Conservation (phyloP, 2,113 vertebrate species). For the Odontesthes bonariensis region DNA sequence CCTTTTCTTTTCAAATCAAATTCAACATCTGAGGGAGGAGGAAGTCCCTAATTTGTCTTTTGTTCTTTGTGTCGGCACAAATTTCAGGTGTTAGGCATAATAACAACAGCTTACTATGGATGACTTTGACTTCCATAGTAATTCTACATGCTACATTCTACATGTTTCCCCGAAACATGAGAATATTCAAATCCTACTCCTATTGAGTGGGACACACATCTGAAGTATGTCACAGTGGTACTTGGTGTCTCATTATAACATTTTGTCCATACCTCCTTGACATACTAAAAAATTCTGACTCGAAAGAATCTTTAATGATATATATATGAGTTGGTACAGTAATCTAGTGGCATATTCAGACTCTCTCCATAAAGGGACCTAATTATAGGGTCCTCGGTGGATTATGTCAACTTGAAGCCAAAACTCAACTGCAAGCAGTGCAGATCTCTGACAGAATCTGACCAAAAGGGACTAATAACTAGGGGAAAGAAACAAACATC, state of each 20-base stretch:
- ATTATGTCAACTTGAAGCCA: slow-evolving; percentile 72
- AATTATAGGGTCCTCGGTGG: slow-evolving; percentile 41
- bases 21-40: slow-evolving; percentile 75
- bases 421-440: slow-evolving; percentile 51
- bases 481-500: slow-evolving; percentile 47
- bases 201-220: background rate
- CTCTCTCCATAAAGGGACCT: slow-evolving; percentile 53
- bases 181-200: background rate
- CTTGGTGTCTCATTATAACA: slow-evolving; percentile 51
- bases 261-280: slow-evolving; percentile 16
- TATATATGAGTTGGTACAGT: slow-evolving; percentile 42
- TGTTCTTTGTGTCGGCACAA: slow-evolving; percentile 62
- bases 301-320: slow-evolving; percentile 45
- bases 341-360: slow-evolving; percentile 42
- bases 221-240: slow-evolving; percentile 7
- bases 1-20: slow-evolving; percentile 77
- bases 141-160: too few relatives aligned
- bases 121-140: too few relatives aligned
- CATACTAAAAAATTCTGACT: slow-evolving; percentile 37
- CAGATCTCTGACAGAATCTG: slow-evolving; percentile 79
- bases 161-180: background rate
- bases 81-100: slow-evolving; percentile 33
- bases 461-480: slow-evolving; percentile 78
- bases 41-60: slow-evolving; percentile 58
- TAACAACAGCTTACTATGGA: too few relatives aligned